Evolutionary conservation across 2,797 vertebrate species (phyloP).

Genomic region (Poecile montanus): DNA sequence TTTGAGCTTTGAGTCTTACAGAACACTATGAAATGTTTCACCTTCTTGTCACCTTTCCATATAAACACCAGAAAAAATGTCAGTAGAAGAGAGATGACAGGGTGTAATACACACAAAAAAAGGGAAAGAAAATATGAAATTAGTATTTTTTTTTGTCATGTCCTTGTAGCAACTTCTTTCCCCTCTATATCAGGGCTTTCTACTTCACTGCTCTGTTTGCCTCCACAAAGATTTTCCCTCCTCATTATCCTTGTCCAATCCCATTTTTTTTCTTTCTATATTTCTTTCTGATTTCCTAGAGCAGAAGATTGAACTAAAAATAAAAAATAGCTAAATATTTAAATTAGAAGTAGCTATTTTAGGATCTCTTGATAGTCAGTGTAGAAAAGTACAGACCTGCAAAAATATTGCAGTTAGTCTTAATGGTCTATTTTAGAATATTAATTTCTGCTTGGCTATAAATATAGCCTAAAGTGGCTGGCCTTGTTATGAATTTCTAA

Average conservation of each 20-base stretch:
- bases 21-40: constrained; percentile 7
- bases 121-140: background rate
- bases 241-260: background rate
- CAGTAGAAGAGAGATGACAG: background rate
- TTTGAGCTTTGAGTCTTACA: background rate
- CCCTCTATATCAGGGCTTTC: background rate
- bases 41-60: constrained; percentile 13
- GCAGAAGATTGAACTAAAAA: background rate
- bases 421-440: background rate
- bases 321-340: background rate
- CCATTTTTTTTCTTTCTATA: background rate
- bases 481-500: background rate
- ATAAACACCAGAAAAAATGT: constrained; percentile 9
- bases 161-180: background rate
- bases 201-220: background rate
- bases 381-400: background rate
- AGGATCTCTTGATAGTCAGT: background rate
- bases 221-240: background rate
- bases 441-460: background rate
- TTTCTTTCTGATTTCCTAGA: background rate
- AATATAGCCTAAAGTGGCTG: background rate
- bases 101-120: background rate
- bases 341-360: background rate
- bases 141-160: background rate
- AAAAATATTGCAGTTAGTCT: background rate